Evolutionary conservation across 92 coral and sea anemone species (phyloP).

Genomic region (Plumapathes pennacea): DNA sequence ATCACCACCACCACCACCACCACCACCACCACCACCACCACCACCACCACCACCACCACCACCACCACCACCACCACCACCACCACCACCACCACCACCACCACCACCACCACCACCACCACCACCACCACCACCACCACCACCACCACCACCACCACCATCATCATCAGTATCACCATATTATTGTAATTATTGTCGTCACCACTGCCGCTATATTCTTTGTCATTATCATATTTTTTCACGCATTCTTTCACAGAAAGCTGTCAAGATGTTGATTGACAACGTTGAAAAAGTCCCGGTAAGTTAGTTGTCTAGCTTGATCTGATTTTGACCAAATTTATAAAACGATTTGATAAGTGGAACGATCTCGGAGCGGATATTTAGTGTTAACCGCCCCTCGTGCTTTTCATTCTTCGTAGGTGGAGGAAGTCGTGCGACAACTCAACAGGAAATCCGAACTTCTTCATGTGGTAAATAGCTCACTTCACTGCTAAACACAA

Average conservation of each 20-base stretch:
- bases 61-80: too few relatives aligned
- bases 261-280: constrained; percentile 91
- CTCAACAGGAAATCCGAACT: constrained; percentile 76
- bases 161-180: background rate
- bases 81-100: too few relatives aligned
- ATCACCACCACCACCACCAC: too few relatives aligned
- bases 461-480: constrained; percentile 64
- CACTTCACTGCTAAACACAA: too few relatives aligned
- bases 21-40: too few relatives aligned
- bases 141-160: background rate
- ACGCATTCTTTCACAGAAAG: constrained; percentile 52
- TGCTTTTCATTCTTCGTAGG: constrained; percentile 22
- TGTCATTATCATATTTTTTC: background rate
- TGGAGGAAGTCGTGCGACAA: constrained; percentile 93
- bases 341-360: background rate
- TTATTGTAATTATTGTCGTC: background rate
- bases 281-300: constrained; percentile 93
- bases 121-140: too few relatives aligned
- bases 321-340: background rate
- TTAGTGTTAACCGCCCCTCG: background rate
- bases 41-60: too few relatives aligned
- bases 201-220: background rate
- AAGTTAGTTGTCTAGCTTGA: constrained; percentile 3
- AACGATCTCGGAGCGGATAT: background rate
- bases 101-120: too few relatives aligned